phyloP scores from a whole-genome alignment of 1,140 invertebrate genomes.

The Eumeta japonica region DNA sequence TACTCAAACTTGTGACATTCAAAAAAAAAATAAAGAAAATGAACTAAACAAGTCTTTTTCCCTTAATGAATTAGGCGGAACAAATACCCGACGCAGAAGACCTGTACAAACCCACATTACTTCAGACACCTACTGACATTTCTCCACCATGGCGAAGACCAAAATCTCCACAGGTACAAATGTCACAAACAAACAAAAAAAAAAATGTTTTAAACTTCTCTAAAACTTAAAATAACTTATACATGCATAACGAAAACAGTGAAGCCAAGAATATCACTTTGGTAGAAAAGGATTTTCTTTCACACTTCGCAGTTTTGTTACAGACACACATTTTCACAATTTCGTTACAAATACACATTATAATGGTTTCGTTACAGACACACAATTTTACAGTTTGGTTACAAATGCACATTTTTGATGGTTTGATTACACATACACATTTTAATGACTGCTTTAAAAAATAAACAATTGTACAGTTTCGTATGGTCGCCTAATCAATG shows the following conservation, averaged over 20 bases:
- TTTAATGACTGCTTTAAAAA: slow-evolving; percentile 5
- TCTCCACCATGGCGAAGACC: slow-evolving; percentile 35
- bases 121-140: slow-evolving; percentile 25
- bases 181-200: background rate
- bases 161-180: slow-evolving; percentile 37
- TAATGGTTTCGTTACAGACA: slow-evolving; percentile 3
- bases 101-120: slow-evolving; percentile 37
- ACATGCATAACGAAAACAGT: background rate
- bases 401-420: slow-evolving; percentile 7
- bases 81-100: slow-evolving; percentile 46
- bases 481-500: slow-evolving; percentile 38
- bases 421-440: slow-evolving; percentile 7
- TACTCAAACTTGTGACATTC: background rate
- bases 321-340: slow-evolving; percentile 12
- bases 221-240: background rate
- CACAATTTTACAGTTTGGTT: too few relatives aligned
- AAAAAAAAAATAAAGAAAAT: background rate
- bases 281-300: too few relatives aligned
- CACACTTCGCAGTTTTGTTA: too few relatives aligned
- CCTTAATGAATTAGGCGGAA: slow-evolving; percentile 32
- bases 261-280: too few relatives aligned
- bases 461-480: slow-evolving; percentile 11
- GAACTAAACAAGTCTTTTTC: slow-evolving; percentile 7
- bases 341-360: too few relatives aligned
- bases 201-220: background rate